These are phyloP conservation scores for Mythimna loreyi DNA, from an alignment of 2,888 invertebrate genomes.

Conservation along the genomic window DNA sequence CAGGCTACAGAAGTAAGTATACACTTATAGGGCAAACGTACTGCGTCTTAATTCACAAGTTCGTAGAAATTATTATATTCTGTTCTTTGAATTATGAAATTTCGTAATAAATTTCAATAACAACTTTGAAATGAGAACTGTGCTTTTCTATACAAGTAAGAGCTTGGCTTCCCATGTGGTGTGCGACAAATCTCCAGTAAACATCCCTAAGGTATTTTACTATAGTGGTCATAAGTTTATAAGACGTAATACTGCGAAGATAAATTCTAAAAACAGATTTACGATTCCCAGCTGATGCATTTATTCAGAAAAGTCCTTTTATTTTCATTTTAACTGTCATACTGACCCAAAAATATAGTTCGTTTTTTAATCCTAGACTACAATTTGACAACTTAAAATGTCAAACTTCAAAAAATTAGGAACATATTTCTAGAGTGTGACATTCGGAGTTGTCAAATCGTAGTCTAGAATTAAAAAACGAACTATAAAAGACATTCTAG, in stretches of 20 bases:
- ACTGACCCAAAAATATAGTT: background rate
- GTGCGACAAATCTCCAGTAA: background rate
- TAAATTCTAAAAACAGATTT: background rate
- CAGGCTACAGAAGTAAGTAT: background rate
- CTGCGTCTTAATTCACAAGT: background rate
- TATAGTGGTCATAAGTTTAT: background rate
- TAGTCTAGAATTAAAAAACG: too few species aligned
- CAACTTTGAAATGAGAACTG: too few species aligned
- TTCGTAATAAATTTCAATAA: background rate
- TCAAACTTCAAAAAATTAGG: too few species aligned
- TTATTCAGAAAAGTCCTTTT: background rate
- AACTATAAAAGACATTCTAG: slow-evolving; percentile 17
- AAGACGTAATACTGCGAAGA: background rate
- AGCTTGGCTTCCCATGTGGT: background rate
- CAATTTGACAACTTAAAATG: too few species aligned
- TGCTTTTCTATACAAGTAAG: background rate
- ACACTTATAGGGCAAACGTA: background rate
- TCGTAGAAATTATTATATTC: background rate
- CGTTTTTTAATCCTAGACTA: too few species aligned
- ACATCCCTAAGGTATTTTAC: background rate
- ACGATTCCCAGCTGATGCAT: background rate
- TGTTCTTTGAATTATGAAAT: background rate
- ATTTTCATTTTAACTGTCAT: background rate
- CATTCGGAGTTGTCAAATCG: too few species aligned
- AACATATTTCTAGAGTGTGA: too few species aligned